Conservation (phyloP, 2,797 vertebrate species). For the Molossus molossus region DNA sequence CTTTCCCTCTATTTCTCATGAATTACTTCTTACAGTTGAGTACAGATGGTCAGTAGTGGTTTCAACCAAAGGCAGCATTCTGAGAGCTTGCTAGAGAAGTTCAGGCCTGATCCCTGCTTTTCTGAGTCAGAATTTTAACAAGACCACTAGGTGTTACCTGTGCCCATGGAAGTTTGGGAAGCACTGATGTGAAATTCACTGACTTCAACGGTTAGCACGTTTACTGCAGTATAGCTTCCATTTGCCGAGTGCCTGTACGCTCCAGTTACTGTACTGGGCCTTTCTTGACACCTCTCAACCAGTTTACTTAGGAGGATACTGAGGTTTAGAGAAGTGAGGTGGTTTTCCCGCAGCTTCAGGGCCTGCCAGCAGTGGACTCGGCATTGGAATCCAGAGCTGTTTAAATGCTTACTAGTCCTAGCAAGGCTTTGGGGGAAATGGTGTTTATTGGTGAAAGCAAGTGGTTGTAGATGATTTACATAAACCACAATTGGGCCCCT, state of each 20-base stretch:
- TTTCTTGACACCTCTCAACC: not conserved
- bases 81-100: not conserved
- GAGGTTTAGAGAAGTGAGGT: not conserved
- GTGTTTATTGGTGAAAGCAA: not conserved
- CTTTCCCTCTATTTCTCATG: constrained; percentile 69
- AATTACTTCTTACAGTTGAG: not conserved
- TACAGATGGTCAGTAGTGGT: not conserved
- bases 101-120: not conserved
- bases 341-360: not conserved
- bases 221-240: not conserved
- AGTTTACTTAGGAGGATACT: not conserved
- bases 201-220: rapidly evolving
- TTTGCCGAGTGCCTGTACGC: not conserved
- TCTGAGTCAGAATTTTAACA: not conserved
- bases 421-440: not conserved
- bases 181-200: not conserved
- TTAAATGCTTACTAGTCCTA: not conserved
- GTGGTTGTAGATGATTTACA: not conserved
- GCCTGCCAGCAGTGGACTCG: not conserved
- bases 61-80: not conserved
- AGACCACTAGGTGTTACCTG: not conserved
- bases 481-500: not conserved
- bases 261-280: not conserved
- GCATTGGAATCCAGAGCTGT: not conserved
- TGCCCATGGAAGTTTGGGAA: not conserved